Conservation (phyloP, 2,113 vertebrate genomes). For the Psittacus erithacus region DNA sequence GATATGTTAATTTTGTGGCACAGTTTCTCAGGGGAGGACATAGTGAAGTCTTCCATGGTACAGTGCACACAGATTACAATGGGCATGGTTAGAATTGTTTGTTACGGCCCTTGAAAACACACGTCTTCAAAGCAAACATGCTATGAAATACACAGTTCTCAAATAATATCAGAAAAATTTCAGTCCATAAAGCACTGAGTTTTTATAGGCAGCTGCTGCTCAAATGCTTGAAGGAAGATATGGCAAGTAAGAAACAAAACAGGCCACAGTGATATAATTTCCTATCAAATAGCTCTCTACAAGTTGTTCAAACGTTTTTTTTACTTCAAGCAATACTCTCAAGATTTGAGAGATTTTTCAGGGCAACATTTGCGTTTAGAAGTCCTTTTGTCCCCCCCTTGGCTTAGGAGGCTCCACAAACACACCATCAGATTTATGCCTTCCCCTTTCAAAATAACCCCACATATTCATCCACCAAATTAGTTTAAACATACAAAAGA, state of each 20-base stretch:
- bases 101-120: not conserved
- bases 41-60: not conserved
- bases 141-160: not conserved
- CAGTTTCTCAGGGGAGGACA: not conserved
- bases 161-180: not conserved
- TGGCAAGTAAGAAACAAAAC: not conserved
- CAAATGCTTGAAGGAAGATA: not conserved
- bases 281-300: slow-evolving; percentile 11
- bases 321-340: not conserved
- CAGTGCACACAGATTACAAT: not conserved
- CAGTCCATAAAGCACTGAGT: not conserved
- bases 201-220: not conserved
- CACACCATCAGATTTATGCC: not conserved
- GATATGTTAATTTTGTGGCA: not conserved
- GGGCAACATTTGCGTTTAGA: not conserved
- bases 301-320: not conserved
- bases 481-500: not conserved
- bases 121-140: not conserved
- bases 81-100: not conserved
- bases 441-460: slow-evolving; percentile 31
- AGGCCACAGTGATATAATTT: slow-evolving; percentile 9
- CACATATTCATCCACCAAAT: not conserved
- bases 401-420: slow-evolving; percentile 20
- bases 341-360: not conserved
- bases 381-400: not conserved